Evolutionary conservation across 2,113 vertebrate species (phyloP), one percentile per base, ranked within the genome.

Genomic region (Protobothrops flavoviridis): DNA sequence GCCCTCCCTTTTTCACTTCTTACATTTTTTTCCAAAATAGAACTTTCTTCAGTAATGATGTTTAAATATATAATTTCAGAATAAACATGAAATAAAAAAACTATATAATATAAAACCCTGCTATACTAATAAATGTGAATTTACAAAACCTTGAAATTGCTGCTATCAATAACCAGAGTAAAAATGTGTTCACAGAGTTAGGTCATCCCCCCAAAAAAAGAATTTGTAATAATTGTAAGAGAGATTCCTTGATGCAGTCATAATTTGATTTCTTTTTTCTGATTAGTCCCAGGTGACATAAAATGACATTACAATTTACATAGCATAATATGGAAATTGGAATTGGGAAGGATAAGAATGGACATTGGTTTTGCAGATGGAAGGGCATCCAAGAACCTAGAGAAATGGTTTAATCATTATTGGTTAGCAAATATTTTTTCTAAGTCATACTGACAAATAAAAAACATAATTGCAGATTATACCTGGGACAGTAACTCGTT

Each of bases 11-110:
- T 85, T 74, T 55, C 3, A 5, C 24, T 52, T 53, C n/a, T 61
- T 48, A 1, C 23, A 11, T 61, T 52, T 24, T 24, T 50, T 53
- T 91, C 12, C 23, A 69, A 50, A 64, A 69, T 91, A 45, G 7
- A n/a, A 7, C 21, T 88, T 26, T 7, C 2, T 91, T 81, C 89
- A 90, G 81, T 0, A 15, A 9, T 59, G 39, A 61, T 33, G 91
- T 23, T 53, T 87, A 26, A 45, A 91, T 69, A 39, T 91, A 12
- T 69, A 43, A 26, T 87, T 5, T 81, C 55, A 5, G 69, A 92
- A 55, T 93, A 90, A 93, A n/a, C 87, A 33, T 91, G 86, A 56
- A 6, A 6, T 93, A 45, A 94, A 92, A 92, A 10, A 93, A 45
- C 1, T 24, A 29, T 23, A 29, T 87, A 2, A 61, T 43, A 13